Conservation (phyloP, 2,888 invertebrate genomes). For the Machimus rusticus region DNA sequence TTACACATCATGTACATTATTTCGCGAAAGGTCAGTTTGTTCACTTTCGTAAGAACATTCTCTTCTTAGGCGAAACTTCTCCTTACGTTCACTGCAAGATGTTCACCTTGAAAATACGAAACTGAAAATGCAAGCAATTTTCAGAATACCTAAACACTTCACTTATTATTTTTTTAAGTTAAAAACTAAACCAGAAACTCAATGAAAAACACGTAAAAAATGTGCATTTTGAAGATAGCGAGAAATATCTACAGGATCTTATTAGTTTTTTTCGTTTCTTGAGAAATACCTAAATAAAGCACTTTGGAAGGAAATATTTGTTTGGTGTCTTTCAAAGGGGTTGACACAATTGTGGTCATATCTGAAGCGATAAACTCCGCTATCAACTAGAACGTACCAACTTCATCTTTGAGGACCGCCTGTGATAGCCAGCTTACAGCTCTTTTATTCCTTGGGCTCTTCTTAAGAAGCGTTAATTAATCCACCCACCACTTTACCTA, state of each 20-base stretch:
- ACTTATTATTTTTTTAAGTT: background rate
- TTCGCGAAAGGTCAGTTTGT: background rate
- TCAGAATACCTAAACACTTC: constrained; percentile 10
- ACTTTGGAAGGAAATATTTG: background rate
- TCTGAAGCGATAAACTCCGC: background rate
- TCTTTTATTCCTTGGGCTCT: background rate
- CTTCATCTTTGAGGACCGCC: constrained; percentile 1
- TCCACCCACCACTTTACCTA: constrained; percentile 35
- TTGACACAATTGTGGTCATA: background rate
- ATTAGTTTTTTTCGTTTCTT: background rate
- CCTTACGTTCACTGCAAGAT: background rate
- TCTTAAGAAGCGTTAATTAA: background rate
- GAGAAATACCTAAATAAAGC: background rate
- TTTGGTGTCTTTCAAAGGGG: background rate
- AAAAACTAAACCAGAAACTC: background rate
- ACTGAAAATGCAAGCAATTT: constrained; percentile 6
- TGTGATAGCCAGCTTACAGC: background rate
- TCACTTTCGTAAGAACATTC: background rate
- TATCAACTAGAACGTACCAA: constrained; percentile 28
- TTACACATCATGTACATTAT: background rate
- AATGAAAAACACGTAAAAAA: background rate
- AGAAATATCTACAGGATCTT: background rate
- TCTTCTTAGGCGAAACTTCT: background rate
- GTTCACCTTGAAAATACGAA: constrained; percentile 20
- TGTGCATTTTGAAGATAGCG: background rate